Evolutionary conservation across 2,113 vertebrate species (phyloP), one percentile per base, ranked within the genome.

Genomic region (Hemibagrus wyckioides): DNA sequence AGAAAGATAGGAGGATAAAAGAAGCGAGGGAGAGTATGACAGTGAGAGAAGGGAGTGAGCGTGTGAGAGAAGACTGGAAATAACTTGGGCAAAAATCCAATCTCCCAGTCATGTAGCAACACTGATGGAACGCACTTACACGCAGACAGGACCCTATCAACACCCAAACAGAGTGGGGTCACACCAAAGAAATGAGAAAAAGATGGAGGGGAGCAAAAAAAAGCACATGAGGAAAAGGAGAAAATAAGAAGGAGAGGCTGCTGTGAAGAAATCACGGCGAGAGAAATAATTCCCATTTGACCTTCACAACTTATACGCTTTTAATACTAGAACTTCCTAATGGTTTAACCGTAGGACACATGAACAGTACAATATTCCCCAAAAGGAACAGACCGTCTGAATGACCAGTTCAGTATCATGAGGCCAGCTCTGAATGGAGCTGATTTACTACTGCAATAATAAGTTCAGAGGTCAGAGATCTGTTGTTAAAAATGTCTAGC

Each of bases 41-140:
- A 84, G 30, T 7, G 71, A 77, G 33, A 82, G 67, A 65, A 65
- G 84, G 75, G 80, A 65, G 69, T 54, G 48, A 54, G 57, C 63
- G 52, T 65, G 83, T 6, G 25, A 83, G 84, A 65, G 57, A 67
- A 77, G 84, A 84, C 76, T 88, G 82, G 87, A 85, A 88, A 83
- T 88, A 76, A 88, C 87, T 82, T 84, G 61, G 83, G 89, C 80
- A 89, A 89, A 54, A 89, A 90, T 91, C 87, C 86, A 91, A 85
- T 89, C 85, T 85, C 84, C 83, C 87, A 81, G 65, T 88, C 82
- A 85, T 85, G 90, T 86, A 88, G 82, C 83, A 81, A 84, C 80
- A 91, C 85, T 89, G 87, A 82, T 87, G 71, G 86, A 88, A 76
- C 86, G 80, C 85, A 90, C 90, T 89, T 89, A 87, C 87, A 88